phyloP scores from a whole-genome alignment of 2,888 invertebrate genomes.

The Drosophila siamana region DNA sequence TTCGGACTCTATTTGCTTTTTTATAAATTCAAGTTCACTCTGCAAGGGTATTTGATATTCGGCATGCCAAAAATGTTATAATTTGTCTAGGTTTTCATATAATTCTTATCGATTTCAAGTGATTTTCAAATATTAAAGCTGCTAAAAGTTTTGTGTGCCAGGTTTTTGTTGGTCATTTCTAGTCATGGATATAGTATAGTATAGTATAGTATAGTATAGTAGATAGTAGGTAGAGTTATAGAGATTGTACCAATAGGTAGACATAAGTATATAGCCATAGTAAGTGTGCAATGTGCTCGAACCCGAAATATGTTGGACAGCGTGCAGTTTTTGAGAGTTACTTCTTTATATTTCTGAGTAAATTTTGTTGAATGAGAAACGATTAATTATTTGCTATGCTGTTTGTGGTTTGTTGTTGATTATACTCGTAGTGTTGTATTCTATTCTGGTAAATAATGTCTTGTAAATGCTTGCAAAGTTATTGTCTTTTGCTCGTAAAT shows the following conservation, averaged over 20 bases:
- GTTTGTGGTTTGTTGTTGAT: constrained; percentile 1
- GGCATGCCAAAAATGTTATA: not conserved
- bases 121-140: constrained; percentile 47
- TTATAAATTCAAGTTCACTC: too few species aligned
- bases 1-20: not conserved
- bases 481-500: constrained; percentile 62
- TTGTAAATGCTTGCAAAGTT: constrained; percentile 72
- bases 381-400: not conserved
- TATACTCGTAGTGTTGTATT: constrained; percentile 1
- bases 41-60: not conserved
- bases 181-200: constrained; percentile 18
- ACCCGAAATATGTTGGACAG: constrained; percentile 21
- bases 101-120: constrained; percentile 1
- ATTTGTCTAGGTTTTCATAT: not conserved
- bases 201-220: constrained; percentile 16
- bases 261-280: constrained; percentile 6
- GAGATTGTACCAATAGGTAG: constrained; percentile 24
- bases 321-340: constrained; percentile 1
- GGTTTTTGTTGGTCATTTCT: constrained; percentile 52
- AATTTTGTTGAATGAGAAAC: constrained; percentile 1
- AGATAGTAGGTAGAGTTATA: constrained; percentile 8
- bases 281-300: constrained; percentile 15
- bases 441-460: constrained; percentile 26
- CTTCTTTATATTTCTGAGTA: not conserved
- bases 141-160: constrained; percentile 51